Evolutionary conservation across 2,113 vertebrate species (phyloP).

Genomic region (Okapia johnstoni): DNA sequence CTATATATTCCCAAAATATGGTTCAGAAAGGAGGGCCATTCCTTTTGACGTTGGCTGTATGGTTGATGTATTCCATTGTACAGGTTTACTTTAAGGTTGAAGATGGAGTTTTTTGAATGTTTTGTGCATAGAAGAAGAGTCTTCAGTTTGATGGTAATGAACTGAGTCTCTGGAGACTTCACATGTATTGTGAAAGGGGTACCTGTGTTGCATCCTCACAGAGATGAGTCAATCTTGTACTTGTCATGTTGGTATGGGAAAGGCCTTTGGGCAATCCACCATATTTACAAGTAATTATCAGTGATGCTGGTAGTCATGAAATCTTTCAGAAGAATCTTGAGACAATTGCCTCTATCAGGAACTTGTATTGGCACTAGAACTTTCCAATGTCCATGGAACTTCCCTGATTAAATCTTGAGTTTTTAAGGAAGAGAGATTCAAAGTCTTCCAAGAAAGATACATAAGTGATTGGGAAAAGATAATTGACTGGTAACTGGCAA

Average conservation of each 20-base stretch:
- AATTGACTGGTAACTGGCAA: not conserved
- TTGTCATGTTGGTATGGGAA: not conserved
- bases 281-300: not conserved
- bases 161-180: not conserved
- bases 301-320: not conserved
- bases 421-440: slow-evolving; percentile 5
- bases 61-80: not conserved
- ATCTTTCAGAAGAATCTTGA: not conserved
- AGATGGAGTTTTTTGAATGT: not conserved
- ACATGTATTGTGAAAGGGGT: not conserved
- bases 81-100: not conserved
- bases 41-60: not conserved
- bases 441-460: not conserved
- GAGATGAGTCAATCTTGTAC: not conserved
- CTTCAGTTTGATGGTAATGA: not conserved
- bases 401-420: not conserved
- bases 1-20: not conserved
- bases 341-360: not conserved
- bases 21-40: not conserved
- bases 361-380: not conserved
- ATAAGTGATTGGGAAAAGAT: not conserved
- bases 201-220: not conserved
- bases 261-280: not conserved
- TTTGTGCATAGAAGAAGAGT: not conserved
- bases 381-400: not conserved